Evolutionary conservation across 2,113 vertebrate species (phyloP).

Genomic region (Calyptommatus sinebrachiatus): DNA sequence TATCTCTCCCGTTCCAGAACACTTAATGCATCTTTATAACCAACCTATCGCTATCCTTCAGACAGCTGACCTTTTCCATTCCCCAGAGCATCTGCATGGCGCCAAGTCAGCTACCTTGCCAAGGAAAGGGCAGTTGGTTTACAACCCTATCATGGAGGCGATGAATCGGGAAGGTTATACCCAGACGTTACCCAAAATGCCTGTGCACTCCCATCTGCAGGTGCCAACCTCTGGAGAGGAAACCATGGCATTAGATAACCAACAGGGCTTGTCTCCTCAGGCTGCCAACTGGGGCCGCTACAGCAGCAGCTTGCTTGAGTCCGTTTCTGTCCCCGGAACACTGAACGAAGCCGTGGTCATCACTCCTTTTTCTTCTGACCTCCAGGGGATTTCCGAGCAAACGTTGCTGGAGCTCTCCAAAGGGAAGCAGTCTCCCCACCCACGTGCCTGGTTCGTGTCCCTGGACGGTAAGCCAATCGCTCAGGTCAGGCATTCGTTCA

Average conservation of each 20-base stretch:
- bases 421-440: conserved; percentile 82
- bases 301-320: conserved; percentile 85
- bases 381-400: conserved; percentile 93
- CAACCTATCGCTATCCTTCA: conserved; percentile 88
- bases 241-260: conserved; percentile 69
- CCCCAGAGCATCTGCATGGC: conserved; percentile 76
- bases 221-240: conserved; percentile 78
- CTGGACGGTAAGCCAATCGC: conserved; percentile 89
- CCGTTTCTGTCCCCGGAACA: conserved; percentile 92
- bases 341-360: conserved; percentile 90
- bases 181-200: conserved; percentile 86
- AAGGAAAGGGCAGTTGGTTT: conserved; percentile 76
- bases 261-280: conserved; percentile 77
- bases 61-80: conserved; percentile 81
- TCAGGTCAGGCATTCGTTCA: conserved; percentile 92
- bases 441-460: conserved; percentile 94
- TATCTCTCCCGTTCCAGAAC: conserved; percentile 78
- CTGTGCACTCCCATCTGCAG: conserved; percentile 66
- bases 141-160: conserved; percentile 77
- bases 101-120: conserved; percentile 89
- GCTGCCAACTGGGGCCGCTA: conserved; percentile 82
- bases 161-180: conserved; percentile 79
- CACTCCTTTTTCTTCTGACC: conserved; percentile 83
- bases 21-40: conserved; percentile 86
- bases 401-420: conserved; percentile 87